Base-by-base conservation (phyloP, 2,888 invertebrate species). In the Lasioglossum pauxillum region DNA sequence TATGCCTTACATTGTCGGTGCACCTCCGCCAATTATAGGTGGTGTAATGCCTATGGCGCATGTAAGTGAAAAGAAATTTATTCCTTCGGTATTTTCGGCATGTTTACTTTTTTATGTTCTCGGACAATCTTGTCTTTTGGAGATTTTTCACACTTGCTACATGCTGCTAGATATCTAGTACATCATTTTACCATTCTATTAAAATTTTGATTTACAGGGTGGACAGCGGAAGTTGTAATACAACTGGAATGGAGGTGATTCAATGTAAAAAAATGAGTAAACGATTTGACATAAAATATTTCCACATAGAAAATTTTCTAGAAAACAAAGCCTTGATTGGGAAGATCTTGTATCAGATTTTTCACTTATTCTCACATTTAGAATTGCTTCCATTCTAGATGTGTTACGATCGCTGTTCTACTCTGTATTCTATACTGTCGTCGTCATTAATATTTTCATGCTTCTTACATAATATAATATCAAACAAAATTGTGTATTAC, bases 11-110 rank as follows among this genome's bases (percentile, higher is more conserved):
- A 95, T 95, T 94, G 95, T 95, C 89, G 93, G 95, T 86, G 95
- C 94, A 57, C 97, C 97, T 75, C 97, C 97, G 80, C 96, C 97
- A 64, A 96, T 98, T 92, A 97, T 98, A 92, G 96, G 97, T 85
- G 96, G 97, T 87, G 96, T 96, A 76, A 97, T 97, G 97, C 97
- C 97, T 78, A 96, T 97, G 96, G 96, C 97, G 93, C 97, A 97
- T 95, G 97, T 97, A 96, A 96, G 97, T 96, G 89, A 81, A 60
- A 75, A 60, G 44, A 71, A 57, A 80, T 79, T 53, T 60, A 49
- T 46, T 10, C 14, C 72, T 83, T 53, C 38, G 78, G 23, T 78
- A 72, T 69, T 49, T 76, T 69, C 69, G 73, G 86, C 86, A 88
- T 84, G 88, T 67, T 75, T 78, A 80, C 71, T 72, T 82, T 73